A percentile compares a stretch with the other conserved stretches of the same genome.
phyloP scores from a whole-genome alignment of 2,888 invertebrate genomes.

The Melieria picta region DNA sequence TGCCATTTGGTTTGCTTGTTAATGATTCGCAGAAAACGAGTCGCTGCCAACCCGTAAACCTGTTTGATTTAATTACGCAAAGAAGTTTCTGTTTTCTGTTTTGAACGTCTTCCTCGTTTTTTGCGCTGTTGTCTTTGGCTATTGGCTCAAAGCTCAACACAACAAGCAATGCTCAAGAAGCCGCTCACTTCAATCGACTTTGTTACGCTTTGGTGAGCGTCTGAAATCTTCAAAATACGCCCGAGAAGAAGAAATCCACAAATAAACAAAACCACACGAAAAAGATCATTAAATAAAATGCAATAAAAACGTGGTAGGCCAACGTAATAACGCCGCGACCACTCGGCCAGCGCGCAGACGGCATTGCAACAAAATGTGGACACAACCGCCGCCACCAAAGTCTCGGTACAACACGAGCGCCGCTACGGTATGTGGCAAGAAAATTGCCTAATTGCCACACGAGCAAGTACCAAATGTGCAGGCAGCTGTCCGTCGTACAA shows the following conservation, averaged over 20 bases:
- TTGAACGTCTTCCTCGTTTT: not conserved
- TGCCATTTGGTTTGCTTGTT: no score
- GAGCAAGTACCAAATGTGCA: no score
- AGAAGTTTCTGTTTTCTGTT: slow-evolving; percentile 12
- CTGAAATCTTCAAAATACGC: not conserved
- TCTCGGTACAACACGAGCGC: not conserved
- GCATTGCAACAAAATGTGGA: no score
- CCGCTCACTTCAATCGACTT: not conserved
- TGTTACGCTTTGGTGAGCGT: slow-evolving; percentile 21
- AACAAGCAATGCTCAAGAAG: not conserved
- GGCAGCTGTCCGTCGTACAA: no score
- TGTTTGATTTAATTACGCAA: slow-evolving; percentile 13
- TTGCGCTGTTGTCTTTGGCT: not conserved
- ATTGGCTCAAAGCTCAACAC: no score
- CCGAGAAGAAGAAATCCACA: no score
- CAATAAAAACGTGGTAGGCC: not conserved
- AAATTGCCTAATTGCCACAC: slow-evolving; percentile 2
- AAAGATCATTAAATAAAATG: not conserved
- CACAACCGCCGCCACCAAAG: no score
- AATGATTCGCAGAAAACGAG: no score
- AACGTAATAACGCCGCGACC: slow-evolving; percentile 10
- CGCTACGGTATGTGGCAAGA: not conserved
- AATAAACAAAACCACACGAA: no score
- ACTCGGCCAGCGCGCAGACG: not conserved
- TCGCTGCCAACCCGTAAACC: not conserved